phyloP scores from a whole-genome alignment of 2,888 invertebrate genomes.

The Panzeria rudis region DNA sequence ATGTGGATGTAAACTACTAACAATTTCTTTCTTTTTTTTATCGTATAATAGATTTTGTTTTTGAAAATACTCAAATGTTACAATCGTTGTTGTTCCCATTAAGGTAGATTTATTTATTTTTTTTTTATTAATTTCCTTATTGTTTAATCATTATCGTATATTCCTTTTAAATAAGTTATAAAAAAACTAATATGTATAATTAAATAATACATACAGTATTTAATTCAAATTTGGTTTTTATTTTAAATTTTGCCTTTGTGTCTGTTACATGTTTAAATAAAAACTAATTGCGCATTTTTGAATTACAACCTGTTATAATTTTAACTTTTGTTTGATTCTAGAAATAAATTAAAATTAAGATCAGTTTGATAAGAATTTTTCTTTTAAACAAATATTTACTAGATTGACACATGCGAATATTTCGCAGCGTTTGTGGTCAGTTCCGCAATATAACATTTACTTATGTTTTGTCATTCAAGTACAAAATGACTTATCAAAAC shows the following conservation, averaged over 20 bases:
- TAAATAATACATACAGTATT: conserved; percentile 5
- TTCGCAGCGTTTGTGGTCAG: no score
- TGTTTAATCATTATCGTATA: conserved; percentile 2
- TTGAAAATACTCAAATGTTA: conserved; percentile 74
- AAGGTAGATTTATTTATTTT: conserved; percentile 72
- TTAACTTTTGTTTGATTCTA: conserved; percentile 19
- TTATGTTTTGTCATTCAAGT: no score
- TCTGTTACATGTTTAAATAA: conserved; percentile 29
- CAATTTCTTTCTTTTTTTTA: conserved; percentile 34
- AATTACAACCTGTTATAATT: conserved; percentile 60
- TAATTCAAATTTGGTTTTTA: conserved; percentile 4
- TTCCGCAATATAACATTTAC: no score
- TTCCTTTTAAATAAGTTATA: conserved; percentile 17
- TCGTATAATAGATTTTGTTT: conserved; percentile 63
- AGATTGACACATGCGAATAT: not conserved
- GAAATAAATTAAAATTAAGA: not conserved
- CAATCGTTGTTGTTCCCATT: conserved; percentile 77
- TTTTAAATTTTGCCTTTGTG: conserved; percentile 16
- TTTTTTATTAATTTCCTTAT: conserved; percentile 22
- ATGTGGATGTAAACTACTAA: conserved; percentile 31
- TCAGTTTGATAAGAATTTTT: not conserved
- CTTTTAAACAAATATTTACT: not conserved
- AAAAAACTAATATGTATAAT: conserved; percentile 3
- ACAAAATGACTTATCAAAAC: no score
- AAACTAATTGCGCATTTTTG: conserved; percentile 58